Percentiles rank a stretch among this genome's conserved stretches.
Evolutionary conservation across 2,797 vertebrate species (phyloP).

Genomic region (Pseudochirops cupreus): DNA sequence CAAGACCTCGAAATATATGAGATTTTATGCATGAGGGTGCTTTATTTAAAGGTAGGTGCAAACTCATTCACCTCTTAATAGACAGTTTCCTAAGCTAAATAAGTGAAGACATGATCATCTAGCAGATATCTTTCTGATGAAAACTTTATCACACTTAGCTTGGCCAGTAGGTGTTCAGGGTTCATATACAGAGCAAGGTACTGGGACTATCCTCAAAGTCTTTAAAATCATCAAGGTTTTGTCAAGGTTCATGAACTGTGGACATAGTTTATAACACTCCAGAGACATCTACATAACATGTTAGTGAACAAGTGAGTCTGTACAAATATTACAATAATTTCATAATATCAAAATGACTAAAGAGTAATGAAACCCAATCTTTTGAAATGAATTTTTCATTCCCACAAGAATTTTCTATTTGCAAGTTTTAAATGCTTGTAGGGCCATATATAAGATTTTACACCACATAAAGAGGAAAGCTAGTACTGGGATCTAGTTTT

Average conservation of each 20-base stretch:
- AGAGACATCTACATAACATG: not conserved
- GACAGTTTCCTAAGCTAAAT: not conserved
- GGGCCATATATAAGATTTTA: not conserved
- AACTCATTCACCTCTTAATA: not conserved
- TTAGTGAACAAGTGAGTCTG: not conserved
- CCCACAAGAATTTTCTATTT: not conserved
- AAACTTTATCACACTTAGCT: not conserved
- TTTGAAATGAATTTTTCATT: not conserved
- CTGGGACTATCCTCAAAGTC: not conserved
- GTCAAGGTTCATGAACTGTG: not conserved
- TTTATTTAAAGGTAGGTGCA: not conserved
- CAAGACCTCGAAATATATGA: not conserved
- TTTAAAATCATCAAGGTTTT: not conserved
- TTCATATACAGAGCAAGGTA: not conserved
- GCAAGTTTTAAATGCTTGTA: not conserved
- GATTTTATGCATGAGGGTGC: not conserved
- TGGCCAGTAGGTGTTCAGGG: not conserved
- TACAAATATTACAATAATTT: not conserved
- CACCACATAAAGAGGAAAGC: no score
- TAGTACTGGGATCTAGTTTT: fast-evolving
- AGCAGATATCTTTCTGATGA: not conserved
- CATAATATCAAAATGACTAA: not conserved
- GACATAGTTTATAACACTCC: not conserved
- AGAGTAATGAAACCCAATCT: not conserved
- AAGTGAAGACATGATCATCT: not conserved